Conservation (phyloP, 1,140 invertebrate genomes). For the Apis mellifera region Amel_HAv3.1 CM009944.2:1521001-1521500, state of each 20-base stretch:
- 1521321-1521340: too few relatives aligned
- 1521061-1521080: conserved; percentile 11
- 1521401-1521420: background rate
- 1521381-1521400: background rate
- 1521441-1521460: background rate
- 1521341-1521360: too few relatives aligned
- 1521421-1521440: background rate
- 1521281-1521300: background rate
- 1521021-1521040: conserved; percentile 67
- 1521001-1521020: background rate
- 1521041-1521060: conserved; percentile 27
- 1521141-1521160: conserved; percentile 49
- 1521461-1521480: too few relatives aligned
- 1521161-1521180: conserved; percentile 27
- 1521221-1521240: background rate
- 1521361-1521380: too few relatives aligned
- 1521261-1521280: background rate
- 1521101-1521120: background rate
- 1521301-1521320: background rate
- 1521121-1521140: conserved; percentile 48
- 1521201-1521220: too few relatives aligned
- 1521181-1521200: conserved; percentile 6
- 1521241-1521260: background rate
- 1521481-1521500: too few relatives aligned
- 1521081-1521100: background rate